Evolutionary conservation across 2,888 invertebrate genomes (phyloP), one percentile per base, ranked within the genome.

Genomic region (Apotomis capreana): DNA sequence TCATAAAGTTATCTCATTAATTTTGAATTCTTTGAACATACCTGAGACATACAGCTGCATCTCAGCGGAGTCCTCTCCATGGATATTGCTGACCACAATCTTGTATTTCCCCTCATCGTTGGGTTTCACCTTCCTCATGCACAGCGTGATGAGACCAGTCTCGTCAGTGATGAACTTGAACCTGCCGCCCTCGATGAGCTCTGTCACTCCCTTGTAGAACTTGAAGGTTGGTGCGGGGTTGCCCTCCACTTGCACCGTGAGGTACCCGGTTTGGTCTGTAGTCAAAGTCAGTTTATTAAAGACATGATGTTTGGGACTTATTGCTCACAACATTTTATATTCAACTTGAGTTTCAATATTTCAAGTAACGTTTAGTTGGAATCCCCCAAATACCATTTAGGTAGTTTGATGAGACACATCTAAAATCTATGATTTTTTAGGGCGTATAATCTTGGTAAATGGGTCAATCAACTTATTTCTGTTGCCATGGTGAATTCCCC

Each of bases 31-130:
- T 40, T 59, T n/a, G 69, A 59, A 77, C 89, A 89, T 91, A 98
- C 98, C 98, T 82, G 99, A 99, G 74, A 99, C 99, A 89, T 98
- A 99, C 78, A 99, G 95, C 85, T 97, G 97, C 95, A 98, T 97
- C 89, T 99, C 99, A 74, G 98, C 98, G 0, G 97, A 96, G 91
- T 99, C 99, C 87, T 98, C 97, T 74, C 99, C 99, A 84, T 98
- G 97, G 78, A 96, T 95, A 89, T 99, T 99, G 85, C 97, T 97
- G 77, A 99, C 95, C 78, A 97, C 96, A 83, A 99, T 95, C 87
- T 96, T 98, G 94, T 99, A 99, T 92, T 97, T 97, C 68, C 98
- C 98, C 92, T 99, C 99, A 95, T 99, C 99, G 83, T 97, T 97
- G 61, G 98, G 97, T 86, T 99, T 98, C 78, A 98, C 96, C 94